Evolutionary conservation across 64 coral and sea anemone genomes (phyloP).

Genomic region (Catalaphyllia jardinei): DNA sequence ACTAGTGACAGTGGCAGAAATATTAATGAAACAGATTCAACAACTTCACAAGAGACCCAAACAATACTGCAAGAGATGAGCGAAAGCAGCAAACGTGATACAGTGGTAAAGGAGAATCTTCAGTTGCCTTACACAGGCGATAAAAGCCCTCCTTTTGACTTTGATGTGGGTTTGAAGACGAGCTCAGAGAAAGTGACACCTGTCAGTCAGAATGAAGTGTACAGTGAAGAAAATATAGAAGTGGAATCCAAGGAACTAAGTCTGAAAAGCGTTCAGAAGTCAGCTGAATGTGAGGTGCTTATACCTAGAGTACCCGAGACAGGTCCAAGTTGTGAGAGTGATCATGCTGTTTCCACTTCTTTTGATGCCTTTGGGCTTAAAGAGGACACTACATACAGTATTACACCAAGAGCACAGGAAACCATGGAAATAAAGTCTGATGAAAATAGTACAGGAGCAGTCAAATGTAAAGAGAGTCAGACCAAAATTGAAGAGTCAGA

Average conservation of each 20-base stretch:
- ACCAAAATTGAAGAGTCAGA: background rate
- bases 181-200: background rate
- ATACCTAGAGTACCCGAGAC: background rate
- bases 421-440: slow-evolving; percentile 10
- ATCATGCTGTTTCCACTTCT: background rate
- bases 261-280: background rate
- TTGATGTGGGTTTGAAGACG: background rate
- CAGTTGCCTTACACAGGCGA: background rate
- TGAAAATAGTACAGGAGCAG: background rate
- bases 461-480: slow-evolving; percentile 7
- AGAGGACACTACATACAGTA: background rate
- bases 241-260: background rate
- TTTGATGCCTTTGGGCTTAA: background rate
- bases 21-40: background rate
- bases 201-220: slow-evolving; percentile 5
- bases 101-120: background rate
- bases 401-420: background rate
- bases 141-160: background rate
- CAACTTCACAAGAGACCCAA: background rate
- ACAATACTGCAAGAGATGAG: background rate
- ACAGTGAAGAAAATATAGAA: slow-evolving; percentile 1
- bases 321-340: background rate
- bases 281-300: background rate
- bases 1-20: background rate
- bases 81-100: background rate